Evolutionary conservation across 1,140 invertebrate species (phyloP).

Genomic region (Eumaeus atala): DNA sequence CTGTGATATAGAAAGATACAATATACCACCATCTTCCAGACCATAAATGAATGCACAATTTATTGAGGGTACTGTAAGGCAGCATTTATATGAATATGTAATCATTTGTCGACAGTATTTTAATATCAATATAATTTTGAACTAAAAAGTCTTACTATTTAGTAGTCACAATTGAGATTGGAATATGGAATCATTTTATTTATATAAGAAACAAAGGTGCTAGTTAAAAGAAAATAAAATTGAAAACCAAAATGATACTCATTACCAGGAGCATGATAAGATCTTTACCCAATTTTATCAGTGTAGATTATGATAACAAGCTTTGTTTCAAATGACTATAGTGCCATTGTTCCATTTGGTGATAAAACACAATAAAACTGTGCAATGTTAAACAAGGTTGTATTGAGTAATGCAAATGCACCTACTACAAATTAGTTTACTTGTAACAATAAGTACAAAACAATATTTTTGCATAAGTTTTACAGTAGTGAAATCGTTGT

Average conservation of each 20-base stretch:
- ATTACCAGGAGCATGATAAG: constrained; percentile 18
- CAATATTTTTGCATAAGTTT: neutral
- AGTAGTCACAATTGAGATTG: too few relatives aligned
- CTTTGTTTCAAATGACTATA: constrained; percentile 36
- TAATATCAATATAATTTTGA: too few relatives aligned
- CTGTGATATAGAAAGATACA: too few relatives aligned
- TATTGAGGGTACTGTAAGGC: too few relatives aligned
- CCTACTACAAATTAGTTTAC: neutral
- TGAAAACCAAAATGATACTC: neutral
- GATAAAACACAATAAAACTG: constrained; percentile 27
- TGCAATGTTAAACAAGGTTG: constrained; percentile 23
- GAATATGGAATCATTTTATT: too few relatives aligned
- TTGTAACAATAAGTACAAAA: neutral
- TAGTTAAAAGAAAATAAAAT: neutral
- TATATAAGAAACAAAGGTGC: neutral
- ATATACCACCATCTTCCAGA: too few relatives aligned
- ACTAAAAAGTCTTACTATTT: too few relatives aligned
- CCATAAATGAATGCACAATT: too few relatives aligned
- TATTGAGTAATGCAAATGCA: constrained; percentile 18
- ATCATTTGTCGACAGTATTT: too few relatives aligned
- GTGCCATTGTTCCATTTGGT: constrained; percentile 33
- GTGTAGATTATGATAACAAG: constrained; percentile 22
- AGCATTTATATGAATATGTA: too few relatives aligned
- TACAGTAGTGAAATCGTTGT: neutral
- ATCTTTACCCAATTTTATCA: constrained; percentile 32